Evolutionary conservation across 1,140 invertebrate genomes (phyloP), one percentile per base, ranked within the genome.

Genomic region (Monochamus saltuarius): DNA sequence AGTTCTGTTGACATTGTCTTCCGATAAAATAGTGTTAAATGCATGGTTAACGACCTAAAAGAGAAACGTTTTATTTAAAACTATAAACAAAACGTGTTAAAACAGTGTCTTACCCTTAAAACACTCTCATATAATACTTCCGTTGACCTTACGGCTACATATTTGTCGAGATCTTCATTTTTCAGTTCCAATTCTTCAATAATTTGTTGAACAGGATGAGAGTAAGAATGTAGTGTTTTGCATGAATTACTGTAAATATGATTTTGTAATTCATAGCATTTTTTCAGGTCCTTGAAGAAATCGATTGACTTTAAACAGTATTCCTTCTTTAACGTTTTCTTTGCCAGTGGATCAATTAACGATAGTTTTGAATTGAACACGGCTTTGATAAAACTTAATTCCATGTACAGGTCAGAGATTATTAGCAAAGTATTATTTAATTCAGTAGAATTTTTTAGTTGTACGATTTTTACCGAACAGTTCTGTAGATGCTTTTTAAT

Each of bases 321-420:
- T 43, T 81, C 71, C 4, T 86, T 77, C 73, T 89, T 89, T 0
- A 92, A 71, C 1, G 80, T 76, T 38, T 86, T 82, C 71, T 91
- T 91, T 45, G 87, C 82, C 0, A 90, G 83, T 1, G 89, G 89
- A 79, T 94, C 91, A 13, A 93, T 85, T 1, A 80, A 68, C 0
- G 83, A 75, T 0, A 83, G 65, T 65, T 81, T 54, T 0, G 72
- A 67, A 52, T 70, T 74, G 14, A 75, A 61, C 37, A 71, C 57
- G 1, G 66, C 49, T 61, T 73, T 72, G 10, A 66, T 17, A 64
- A 68, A 76, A 49, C 61, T 67, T 11, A 75, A 34, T 39, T 61
- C 42, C 36, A 70, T 64, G 56, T 73, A 69, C 13, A 68, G 16
- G 55, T 64, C 59, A 36, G 57, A 63, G 36, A 72, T 59, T n/a